These are phyloP conservation scores for Otis tarda DNA, from an alignment of 2,113 vertebrate species.

Conservation along the genomic window DNA sequence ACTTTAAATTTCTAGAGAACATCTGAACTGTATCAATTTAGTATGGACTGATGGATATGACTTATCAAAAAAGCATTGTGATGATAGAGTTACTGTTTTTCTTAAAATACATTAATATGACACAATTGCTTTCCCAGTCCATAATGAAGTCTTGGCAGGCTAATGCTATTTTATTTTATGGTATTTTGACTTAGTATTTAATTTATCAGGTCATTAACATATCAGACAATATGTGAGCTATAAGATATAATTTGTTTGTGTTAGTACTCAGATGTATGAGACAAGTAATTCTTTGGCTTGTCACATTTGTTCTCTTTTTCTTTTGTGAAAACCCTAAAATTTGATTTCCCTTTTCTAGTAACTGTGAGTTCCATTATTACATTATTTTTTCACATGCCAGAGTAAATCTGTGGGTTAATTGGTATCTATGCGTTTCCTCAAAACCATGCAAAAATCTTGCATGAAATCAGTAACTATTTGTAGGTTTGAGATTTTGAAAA, in stretches of 20 bases:
- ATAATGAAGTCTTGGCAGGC: not conserved
- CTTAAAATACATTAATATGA: not conserved
- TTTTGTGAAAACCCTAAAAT: not conserved
- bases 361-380: not conserved
- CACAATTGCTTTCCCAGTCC: not conserved
- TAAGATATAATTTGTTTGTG: not conserved
- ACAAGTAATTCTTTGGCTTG: not conserved
- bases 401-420: not conserved
- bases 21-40: not conserved
- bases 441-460: not conserved
- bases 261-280: not conserved
- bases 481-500: not conserved
- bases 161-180: not conserved
- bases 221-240: not conserved
- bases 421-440: not conserved
- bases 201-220: not conserved
- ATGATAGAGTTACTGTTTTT: not conserved
- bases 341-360: not conserved
- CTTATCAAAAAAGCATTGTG: not conserved
- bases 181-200: not conserved
- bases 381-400: not conserved
- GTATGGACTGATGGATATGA: not conserved
- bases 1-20: not conserved
- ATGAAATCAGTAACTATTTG: not conserved
- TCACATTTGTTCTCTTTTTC: not conserved